These are phyloP conservation scores for Hyles lineata DNA, from an alignment of 2,888 invertebrate genomes.

Conservation along the genomic window DNA sequence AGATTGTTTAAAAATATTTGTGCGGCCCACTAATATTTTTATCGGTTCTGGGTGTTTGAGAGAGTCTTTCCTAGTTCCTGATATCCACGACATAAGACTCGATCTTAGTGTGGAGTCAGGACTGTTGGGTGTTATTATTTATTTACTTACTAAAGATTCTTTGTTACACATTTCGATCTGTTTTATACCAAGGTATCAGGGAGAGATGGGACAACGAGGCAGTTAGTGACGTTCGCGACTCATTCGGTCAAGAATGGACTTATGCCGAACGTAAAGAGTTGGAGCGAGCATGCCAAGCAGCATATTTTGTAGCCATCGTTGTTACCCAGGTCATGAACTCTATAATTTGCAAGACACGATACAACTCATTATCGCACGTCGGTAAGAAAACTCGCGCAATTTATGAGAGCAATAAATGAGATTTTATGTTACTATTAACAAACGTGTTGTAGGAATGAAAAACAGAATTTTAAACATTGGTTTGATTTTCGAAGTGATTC, in stretches of 20 bases:
- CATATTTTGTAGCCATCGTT: constrained; percentile 90
- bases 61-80: too few species aligned
- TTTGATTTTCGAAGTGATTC: constrained; percentile 86
- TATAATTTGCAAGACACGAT: constrained; percentile 89
- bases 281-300: constrained; percentile 88
- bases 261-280: constrained; percentile 87
- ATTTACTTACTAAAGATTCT: background rate
- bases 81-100: too few species aligned
- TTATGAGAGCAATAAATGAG: background rate
- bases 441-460: constrained; percentile 83
- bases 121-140: too few species aligned
- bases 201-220: constrained; percentile 89
- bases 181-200: constrained; percentile 83
- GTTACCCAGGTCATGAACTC: constrained; percentile 90
- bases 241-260: constrained; percentile 91
- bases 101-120: too few species aligned
- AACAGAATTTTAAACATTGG: constrained; percentile 89
- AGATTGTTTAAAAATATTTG: background rate
- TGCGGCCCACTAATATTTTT: too few species aligned
- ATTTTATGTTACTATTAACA: background rate
- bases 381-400: constrained; percentile 72
- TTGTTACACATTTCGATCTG: background rate
- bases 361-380: constrained; percentile 89
- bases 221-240: constrained; percentile 88
- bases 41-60: too few species aligned